A percentile compares a stretch with the other conserved stretches of the same genome.
These are phyloP conservation scores for Smutsia temminckii DNA, from an alignment of 2,797 vertebrate genomes.

Conservation along the genomic window DNA sequence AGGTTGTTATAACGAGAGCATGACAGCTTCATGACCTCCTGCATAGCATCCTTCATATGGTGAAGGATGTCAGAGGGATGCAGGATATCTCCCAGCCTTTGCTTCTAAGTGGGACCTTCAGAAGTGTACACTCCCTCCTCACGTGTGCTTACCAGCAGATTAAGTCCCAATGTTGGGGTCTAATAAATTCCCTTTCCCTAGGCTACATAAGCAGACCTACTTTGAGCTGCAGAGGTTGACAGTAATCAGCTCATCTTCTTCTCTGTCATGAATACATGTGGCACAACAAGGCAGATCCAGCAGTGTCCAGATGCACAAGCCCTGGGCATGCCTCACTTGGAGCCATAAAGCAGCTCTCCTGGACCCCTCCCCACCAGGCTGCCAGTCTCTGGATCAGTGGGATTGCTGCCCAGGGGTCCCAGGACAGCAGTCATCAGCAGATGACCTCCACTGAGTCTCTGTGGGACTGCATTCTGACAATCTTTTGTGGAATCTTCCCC, in stretches of 20 bases:
- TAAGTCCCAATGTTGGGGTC: not conserved
- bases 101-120: not conserved
- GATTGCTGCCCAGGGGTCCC: not conserved
- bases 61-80: not conserved
- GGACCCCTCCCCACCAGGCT: not conserved
- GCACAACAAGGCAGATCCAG: not conserved
- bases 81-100: not conserved
- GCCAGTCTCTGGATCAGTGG: not conserved
- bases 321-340: not conserved
- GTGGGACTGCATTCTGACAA: not conserved
- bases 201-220: not conserved
- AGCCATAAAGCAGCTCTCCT: not conserved
- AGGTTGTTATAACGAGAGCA: not conserved
- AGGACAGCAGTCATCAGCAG: not conserved
- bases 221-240: not conserved
- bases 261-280: not conserved
- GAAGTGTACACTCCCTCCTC: not conserved
- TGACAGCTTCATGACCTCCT: not conserved
- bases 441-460: not conserved
- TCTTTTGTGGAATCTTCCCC: not conserved
- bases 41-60: not conserved
- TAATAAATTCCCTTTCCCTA: not conserved
- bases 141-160: not conserved
- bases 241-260: not conserved
- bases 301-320: not conserved